Base-by-base conservation (phyloP, 1,140 invertebrate species). In the Lycorma delicatula region DNA sequence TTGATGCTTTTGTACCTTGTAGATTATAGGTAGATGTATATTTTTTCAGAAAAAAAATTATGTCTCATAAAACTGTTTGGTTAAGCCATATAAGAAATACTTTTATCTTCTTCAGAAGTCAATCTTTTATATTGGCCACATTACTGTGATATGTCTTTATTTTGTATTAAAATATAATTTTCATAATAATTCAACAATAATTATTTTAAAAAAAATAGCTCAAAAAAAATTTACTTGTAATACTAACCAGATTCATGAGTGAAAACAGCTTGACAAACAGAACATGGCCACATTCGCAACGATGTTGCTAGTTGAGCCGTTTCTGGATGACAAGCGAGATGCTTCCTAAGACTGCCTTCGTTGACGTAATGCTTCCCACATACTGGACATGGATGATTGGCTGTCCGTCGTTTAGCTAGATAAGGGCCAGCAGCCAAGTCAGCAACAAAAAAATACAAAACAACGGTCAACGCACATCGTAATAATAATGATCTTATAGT, bases 281-380 rank as follows among this genome's bases (percentile, higher is more conserved):
- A 91, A 74, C 91, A 94, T 13, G 91, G 90, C 89, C 90, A 93
- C 90, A 93, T 93, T 68, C 90, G 79, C 49, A 93, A 79, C 60
- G 86, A 86, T 66, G 84, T 87, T 64, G 87, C 86, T 44, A 93
- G 80, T 71, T 92, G 90, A 61, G 84, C 83, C 44, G 89, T 91
- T 78, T 93, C 91, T 16, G 91, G 90, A 76, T 95, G 91, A 68
- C 89, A 91, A 54, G 89, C 87, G 64, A 94, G 79, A 74, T 95
- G 92, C 73, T 94, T 94, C 65, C 91, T 81, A 59, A 94, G 76
- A 60, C 89, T 92, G 61, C 91, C 91, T 75, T 95, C 91, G 75
- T 94, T 95, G 63, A 93, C 90, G 75, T 94, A 95, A 73, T 93
- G 89, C 73, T 93, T 94, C 56, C 91, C 91, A 73, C 92, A 95